Base-by-base conservation (phyloP, 2,113 vertebrate species). In the Natator depressus region DNA sequence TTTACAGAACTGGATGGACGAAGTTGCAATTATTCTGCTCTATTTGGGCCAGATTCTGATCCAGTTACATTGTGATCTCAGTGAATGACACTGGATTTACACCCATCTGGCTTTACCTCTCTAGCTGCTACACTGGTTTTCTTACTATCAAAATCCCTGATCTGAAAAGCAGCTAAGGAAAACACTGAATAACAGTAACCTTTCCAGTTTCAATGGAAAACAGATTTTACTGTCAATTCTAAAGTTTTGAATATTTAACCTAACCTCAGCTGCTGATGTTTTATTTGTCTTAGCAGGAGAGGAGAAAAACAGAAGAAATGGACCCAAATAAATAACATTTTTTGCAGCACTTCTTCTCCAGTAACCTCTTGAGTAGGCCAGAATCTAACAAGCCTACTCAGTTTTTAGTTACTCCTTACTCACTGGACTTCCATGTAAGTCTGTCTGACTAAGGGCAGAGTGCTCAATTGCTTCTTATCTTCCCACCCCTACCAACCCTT, bases 211-310 rank as follows among this genome's bases (percentile, higher is more conserved):
- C 89, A 54, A 94, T n/a, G 9, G 95, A 96, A 95, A 89, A n/a
- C 31, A 94, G 42, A 87, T 29, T 8, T 79, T 54, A 27, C 6
- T 78, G 84, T 88, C 80, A 96, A 92, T 25, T 87, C n/a, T 94
- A 85, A 88, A 95, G 84, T 89, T 51, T 88, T 95, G 88, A 94
- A 91, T 88, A 96, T 96, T 95, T 84, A 96, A 82, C 51, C 91
- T 59, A 80, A 94, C 10, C 96, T 84, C 53, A 54, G 31, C 22
- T 91, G 38, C 65, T 91, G 49, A 5, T 38, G 35, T 72, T 69
- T 69, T 69, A 35, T 62, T n/a, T 72, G 35, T 72, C 62, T 47
- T 83, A 93, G 96, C 90, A 88, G 80, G 88, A 42, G 79, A 87
- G 88, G 72, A 10, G 72, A 38, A 84, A 46, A 91, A 80, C 51